A percentile compares a stretch with the other conserved stretches of the same genome.
Evolutionary conservation across 2,797 vertebrate species (phyloP).

Genomic region (Mormyrops attenuatus): DNA sequence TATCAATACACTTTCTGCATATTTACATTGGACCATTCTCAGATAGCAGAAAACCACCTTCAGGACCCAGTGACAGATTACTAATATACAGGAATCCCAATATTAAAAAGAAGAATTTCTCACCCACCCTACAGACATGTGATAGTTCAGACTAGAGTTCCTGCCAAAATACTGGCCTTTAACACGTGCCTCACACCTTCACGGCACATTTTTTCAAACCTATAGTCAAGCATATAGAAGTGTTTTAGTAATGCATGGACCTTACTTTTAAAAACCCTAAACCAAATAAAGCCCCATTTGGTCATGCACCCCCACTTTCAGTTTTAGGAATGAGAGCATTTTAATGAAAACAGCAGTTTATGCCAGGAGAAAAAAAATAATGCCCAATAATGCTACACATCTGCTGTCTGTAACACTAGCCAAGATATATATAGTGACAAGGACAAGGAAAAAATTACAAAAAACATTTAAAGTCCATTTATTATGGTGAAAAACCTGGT

Average conservation of each 20-base stretch:
- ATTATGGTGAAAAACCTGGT: not conserved
- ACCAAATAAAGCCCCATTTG: not conserved
- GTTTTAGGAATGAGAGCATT: not conserved
- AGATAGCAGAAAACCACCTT: not conserved
- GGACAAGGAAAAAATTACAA: not conserved
- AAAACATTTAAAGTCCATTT: not conserved
- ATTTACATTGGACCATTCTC: not conserved
- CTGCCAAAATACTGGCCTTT: not conserved
- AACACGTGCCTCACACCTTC: not conserved
- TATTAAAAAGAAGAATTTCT: not conserved
- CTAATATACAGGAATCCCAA: not conserved
- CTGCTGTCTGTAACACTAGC: not conserved
- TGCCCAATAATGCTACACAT: not conserved
- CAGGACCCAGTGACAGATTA: not conserved
- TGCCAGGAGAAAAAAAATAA: not conserved
- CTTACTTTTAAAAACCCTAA: not conserved
- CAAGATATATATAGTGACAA: not conserved
- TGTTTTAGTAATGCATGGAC: not conserved
- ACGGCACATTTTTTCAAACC: not conserved
- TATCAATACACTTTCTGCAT: not conserved
- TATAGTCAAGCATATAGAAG: not conserved
- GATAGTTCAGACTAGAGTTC: not conserved
- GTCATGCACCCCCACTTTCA: not conserved
- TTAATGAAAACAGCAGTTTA: not conserved
- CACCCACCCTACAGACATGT: not conserved